Percentiles rank a stretch among this genome's conserved stretches.
Evolutionary conservation across 2,797 vertebrate genomes (phyloP).

Genomic region (Enteromius thamalakanensis): DNA sequence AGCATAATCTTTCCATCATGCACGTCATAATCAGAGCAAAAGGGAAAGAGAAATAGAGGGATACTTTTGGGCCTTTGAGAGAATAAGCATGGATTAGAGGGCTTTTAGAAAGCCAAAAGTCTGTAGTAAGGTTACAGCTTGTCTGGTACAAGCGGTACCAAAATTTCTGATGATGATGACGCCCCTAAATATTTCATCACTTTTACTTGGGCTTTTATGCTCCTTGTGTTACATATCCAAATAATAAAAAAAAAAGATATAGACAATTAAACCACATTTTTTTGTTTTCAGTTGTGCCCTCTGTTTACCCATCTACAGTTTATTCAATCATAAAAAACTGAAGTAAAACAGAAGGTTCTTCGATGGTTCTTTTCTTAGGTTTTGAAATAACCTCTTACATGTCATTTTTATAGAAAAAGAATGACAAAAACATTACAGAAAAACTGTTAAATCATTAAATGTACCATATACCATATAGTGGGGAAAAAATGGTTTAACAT

Average conservation of each 20-base stretch:
- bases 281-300: background rate
- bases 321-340: background rate
- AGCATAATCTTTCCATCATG: conserved; percentile 43
- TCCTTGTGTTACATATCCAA: background rate
- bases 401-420: background rate
- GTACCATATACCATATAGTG: background rate
- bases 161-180: conserved; percentile 14
- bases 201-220: background rate
- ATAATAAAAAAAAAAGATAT: background rate
- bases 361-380: background rate
- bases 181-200: background rate
- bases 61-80: conserved; percentile 26
- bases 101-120: conserved; percentile 38
- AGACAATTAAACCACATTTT: background rate
- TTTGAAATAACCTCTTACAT: background rate
- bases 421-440: background rate
- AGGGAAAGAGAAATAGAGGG: conserved; percentile 9
- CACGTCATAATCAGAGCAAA: conserved; percentile 35
- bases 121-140: conserved; percentile 19
- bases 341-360: background rate
- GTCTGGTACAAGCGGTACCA: conserved; percentile 32
- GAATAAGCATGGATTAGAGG: conserved; percentile 43
- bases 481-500: background rate
- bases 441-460: background rate
- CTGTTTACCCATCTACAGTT: background rate